A percentile compares a stretch with the other conserved stretches of the same genome.
These are phyloP conservation scores for Cephus pygmeus DNA, from an alignment of 2,888 invertebrate genomes.

Conservation along the genomic window DNA sequence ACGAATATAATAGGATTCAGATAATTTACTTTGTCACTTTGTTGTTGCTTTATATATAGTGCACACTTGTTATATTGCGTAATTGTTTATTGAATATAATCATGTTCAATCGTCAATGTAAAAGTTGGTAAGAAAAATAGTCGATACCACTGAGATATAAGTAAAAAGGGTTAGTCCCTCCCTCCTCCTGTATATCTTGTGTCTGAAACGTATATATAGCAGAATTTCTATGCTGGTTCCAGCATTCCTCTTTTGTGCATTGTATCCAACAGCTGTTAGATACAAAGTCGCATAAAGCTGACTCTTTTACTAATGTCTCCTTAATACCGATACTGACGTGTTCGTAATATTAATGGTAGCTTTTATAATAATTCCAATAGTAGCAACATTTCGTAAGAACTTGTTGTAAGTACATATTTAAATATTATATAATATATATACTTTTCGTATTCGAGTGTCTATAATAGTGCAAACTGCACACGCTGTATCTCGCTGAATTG, in stretches of 20 bases:
- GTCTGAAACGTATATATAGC: not conserved
- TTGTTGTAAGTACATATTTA: not conserved
- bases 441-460: not conserved
- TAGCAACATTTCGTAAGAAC: conserved; percentile 14
- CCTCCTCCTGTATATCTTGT: not conserved
- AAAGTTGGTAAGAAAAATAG: conserved; percentile 33
- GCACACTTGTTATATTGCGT: not conserved
- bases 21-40: not conserved
- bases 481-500: not conserved
- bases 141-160: not conserved
- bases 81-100: not conserved
- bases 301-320: not conserved
- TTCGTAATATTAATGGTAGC: conserved; percentile 25
- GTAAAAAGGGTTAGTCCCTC: not conserved
- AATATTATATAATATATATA: not conserved
- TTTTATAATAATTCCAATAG: conserved; percentile 31
- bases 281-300: no score
- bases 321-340: not conserved
- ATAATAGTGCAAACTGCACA: not conserved
- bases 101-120: conserved; percentile 16
- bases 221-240: not conserved
- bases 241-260: not conserved
- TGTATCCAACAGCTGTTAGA: no score
- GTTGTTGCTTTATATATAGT: not conserved
- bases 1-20: not conserved